Conservation (phyloP, 2,113 vertebrate genomes). For the Ageneiosus marmoratus region DNA sequence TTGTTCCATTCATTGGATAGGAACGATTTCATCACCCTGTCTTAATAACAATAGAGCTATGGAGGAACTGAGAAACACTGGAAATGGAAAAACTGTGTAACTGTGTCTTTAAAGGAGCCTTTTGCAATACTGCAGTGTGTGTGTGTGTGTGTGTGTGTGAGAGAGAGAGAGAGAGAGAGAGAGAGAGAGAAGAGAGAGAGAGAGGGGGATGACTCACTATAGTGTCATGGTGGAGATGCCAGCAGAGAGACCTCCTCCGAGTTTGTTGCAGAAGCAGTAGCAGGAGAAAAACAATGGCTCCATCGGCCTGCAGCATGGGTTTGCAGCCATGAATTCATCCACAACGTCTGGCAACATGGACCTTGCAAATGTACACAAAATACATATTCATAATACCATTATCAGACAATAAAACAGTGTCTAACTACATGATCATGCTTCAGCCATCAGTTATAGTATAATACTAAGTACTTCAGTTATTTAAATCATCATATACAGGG, state of each 20-base stretch:
- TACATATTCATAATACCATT: neutral
- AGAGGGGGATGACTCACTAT: conserved; percentile 69
- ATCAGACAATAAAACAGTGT: neutral
- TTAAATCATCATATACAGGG: too few relatives aligned
- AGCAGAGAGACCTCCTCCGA: conserved; percentile 72
- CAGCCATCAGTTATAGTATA: neutral
- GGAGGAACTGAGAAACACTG: neutral
- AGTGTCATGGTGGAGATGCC: conserved; percentile 76
- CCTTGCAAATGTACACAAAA: conserved; percentile 58
- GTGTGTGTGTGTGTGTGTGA: neutral
- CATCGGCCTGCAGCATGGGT: conserved; percentile 67
- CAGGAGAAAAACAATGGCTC: conserved; percentile 79
- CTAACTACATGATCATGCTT: neutral
- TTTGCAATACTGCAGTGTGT: neutral
- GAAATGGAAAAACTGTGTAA: neutral
- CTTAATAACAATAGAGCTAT: neutral
- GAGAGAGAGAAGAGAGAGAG: neutral
- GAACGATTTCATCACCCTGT: neutral
- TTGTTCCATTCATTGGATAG: neutral
- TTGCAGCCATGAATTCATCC: conserved; percentile 70
- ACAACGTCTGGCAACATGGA: conserved; percentile 78
- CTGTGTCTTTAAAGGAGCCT: conserved; percentile 4
- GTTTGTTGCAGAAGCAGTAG: conserved; percentile 78
- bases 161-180: neutral
- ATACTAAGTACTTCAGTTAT: neutral